Conservation (phyloP, 2,888 invertebrate species). For the Glyphotaelius pellucidus region DNA sequence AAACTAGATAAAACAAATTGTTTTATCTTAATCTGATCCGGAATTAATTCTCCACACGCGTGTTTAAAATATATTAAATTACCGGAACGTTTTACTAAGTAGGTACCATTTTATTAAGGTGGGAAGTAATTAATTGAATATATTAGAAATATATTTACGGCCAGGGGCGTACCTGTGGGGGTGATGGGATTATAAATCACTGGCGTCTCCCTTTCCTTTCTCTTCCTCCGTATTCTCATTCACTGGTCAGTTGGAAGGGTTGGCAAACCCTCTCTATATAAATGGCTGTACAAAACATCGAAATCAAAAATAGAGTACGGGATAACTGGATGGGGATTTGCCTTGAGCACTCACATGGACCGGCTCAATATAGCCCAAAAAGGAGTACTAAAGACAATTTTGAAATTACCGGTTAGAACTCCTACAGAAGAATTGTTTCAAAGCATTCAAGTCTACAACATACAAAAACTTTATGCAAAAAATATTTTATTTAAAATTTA, state of each 20-base stretch:
- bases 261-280: neutral
- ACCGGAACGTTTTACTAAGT: neutral
- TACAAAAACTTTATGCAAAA: no score
- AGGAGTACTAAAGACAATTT: no score
- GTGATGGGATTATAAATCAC: conserved; percentile 50
- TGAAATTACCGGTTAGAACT: no score
- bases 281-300: neutral
- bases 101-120: conserved; percentile 48
- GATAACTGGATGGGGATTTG: no score
- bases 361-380: no score
- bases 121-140: conserved; percentile 55
- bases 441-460: no score
- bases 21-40: conserved; percentile 38
- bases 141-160: conserved; percentile 51
- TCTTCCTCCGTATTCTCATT: neutral
- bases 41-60: conserved; percentile 45
- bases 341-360: no score
- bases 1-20: conserved; percentile 16
- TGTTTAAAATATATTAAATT: conserved; percentile 6
- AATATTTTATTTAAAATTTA: no score
- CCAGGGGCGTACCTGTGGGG: conserved; percentile 41
- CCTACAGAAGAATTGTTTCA: no score
- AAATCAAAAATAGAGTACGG: no score
- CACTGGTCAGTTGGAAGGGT: conserved; percentile 28
- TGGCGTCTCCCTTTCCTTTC: conserved; percentile 2